Evolutionary conservation across 2,888 invertebrate genomes (phyloP).

Genomic region (Xestia ashworthii): DNA sequence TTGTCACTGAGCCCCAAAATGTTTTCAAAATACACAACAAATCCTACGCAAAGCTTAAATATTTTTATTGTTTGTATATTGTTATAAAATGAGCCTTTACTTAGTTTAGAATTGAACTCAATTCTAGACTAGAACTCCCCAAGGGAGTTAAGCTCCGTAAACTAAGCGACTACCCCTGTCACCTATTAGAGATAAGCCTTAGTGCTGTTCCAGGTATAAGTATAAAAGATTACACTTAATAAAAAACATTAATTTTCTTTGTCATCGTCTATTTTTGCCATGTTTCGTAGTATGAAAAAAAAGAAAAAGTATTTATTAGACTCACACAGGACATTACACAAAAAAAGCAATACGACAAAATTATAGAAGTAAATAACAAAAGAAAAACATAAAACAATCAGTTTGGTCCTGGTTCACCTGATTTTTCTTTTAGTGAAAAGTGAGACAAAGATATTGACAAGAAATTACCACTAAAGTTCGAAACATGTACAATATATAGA

Average conservation of each 20-base stretch:
- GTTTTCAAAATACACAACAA: not conserved
- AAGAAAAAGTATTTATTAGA: no score
- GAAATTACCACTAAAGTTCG: slow-evolving; percentile 4
- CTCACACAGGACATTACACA: no score
- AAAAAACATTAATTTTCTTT: not conserved
- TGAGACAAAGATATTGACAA: not conserved
- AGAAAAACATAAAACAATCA: no score
- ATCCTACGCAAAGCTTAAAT: not conserved
- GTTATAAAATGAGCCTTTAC: not conserved
- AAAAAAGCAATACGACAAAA: not conserved
- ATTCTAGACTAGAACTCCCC: not conserved
- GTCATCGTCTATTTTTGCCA: not conserved
- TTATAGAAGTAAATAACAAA: no score
- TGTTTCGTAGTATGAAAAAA: not conserved
- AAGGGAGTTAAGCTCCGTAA: slow-evolving; percentile 5
- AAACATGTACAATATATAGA: no score
- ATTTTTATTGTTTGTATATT: not conserved
- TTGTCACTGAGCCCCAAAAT: not conserved
- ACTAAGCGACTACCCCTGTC: not conserved
- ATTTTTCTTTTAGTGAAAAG: not conserved
- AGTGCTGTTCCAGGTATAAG: not conserved
- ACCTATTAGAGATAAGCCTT: slow-evolving; percentile 16
- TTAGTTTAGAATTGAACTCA: not conserved
- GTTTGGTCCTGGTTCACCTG: not conserved
- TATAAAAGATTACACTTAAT: slow-evolving; percentile 1